Base-by-base conservation (phyloP, 2,888 invertebrate species). In the Nemapogon koenigi region DNA sequence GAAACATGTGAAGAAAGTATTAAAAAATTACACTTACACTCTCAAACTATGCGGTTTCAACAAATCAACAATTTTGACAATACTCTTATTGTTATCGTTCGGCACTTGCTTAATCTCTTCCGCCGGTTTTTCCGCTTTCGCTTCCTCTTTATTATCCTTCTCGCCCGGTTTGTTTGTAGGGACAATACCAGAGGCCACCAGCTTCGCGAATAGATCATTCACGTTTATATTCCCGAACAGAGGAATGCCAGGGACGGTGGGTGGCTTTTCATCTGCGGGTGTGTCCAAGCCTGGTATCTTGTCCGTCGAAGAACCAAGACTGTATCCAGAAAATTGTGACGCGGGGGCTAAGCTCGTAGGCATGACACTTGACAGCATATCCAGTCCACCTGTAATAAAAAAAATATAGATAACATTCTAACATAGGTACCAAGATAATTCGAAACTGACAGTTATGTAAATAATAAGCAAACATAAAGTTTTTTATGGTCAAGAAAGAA, bases 151-250 rank as follows among this genome's bases (percentile, higher is more conserved):
- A 18, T 18, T 33, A 8, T 8, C n/a, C 18, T 7, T 3, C 11
- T 22, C 37, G 3, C 13, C 4, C 32, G 16, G n/a, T n/a, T n/a
- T n/a, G n/a, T n/a, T n/a, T n/a, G n/a, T 35, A 2, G 19, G 22
- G 22, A 92, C 84, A 35, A 92, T 87, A n/a, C 92, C 96, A 2
- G 90, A 89, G 0, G 90, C 90, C 1, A 95, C 87, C 4, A 97
- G 69, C 62, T 92, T 91, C 43, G 90, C 88, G 57, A 94, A 91
- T 17, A 97, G 70, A 47, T 92, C 91, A 43, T 84, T 88, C 16
- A 97, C 89, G 53, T 94, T 91, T 2, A 87, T 61, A 39, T 68
- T 64, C 15, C 66, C 59, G 1, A 79, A 55, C 8, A 57, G 44
- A 10, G 66, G 63, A 11, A 67, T 40, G 11, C 42, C 28, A 4